These are phyloP conservation scores for Cetoscarus ocellatus DNA, from an alignment of 2,797 vertebrate genomes.

Conservation along the genomic window DNA sequence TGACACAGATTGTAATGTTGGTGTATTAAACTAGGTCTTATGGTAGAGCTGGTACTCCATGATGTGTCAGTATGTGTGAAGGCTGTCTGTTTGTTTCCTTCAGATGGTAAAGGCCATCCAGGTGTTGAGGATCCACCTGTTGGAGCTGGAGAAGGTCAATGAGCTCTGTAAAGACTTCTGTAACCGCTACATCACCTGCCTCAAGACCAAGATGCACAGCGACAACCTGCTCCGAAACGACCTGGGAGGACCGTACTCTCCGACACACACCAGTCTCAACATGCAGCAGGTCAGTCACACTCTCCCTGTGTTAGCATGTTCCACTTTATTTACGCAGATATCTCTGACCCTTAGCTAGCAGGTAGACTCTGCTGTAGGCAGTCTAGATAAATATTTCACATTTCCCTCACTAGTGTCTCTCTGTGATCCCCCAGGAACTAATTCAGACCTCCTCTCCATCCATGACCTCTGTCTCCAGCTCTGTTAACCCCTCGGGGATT, in stretches of 20 bases:
- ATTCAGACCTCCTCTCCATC: constrained; percentile 96
- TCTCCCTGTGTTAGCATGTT: background rate
- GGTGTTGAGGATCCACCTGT: constrained; percentile 96
- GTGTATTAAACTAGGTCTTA: too few species aligned
- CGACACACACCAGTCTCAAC: constrained; percentile 93
- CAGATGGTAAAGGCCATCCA: constrained; percentile 99
- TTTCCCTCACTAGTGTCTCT: constrained; percentile 72
- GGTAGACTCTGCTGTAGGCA: constrained; percentile 24
- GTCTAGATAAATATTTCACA: constrained; percentile 13
- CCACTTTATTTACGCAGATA: background rate
- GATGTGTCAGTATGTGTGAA: too few species aligned
- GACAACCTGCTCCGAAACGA: constrained; percentile 99
- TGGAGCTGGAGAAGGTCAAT: constrained; percentile 98
- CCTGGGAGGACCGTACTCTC: constrained; percentile 96
- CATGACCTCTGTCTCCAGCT: constrained; percentile 91
- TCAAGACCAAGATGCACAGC: constrained; percentile 99
- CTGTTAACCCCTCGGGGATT: constrained; percentile 92
- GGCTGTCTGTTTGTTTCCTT: constrained; percentile 41
- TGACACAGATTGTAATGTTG: too few species aligned
- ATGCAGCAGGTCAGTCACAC: constrained; percentile 91
- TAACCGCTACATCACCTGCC: constrained; percentile 99
- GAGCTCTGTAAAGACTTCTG: constrained; percentile 99
- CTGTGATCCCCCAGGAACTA: constrained; percentile 90
- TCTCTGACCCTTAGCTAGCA: constrained; percentile 26
- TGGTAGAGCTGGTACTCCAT: too few species aligned